Evolutionary conservation across 2,888 invertebrate genomes (phyloP).

Genomic region (Habroteleia sp.): DNA sequence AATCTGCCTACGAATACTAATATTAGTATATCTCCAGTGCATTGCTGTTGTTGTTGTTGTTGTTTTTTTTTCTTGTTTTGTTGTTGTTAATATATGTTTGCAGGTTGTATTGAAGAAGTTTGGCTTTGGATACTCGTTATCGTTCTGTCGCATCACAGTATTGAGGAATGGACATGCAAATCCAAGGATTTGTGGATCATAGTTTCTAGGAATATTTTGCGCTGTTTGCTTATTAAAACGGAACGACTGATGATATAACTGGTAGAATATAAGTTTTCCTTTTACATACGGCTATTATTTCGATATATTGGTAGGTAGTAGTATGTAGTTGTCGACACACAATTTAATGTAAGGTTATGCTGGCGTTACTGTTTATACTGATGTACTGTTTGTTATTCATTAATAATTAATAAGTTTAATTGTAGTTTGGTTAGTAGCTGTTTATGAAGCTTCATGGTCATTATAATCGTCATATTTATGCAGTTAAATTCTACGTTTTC

Average conservation of each 20-base stretch:
- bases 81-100: conserved; percentile 63
- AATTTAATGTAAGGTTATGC: conserved; percentile 80
- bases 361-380: conserved; percentile 81
- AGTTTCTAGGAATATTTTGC: conserved; percentile 67
- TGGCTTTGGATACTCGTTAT: conserved; percentile 58
- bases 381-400: conserved; percentile 81
- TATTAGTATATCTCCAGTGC: conserved; percentile 66
- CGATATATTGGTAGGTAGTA: conserved; percentile 81
- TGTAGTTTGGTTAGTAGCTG: conserved; percentile 81
- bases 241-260: conserved; percentile 81
- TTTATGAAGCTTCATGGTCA: conserved; percentile 78
- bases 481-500: conserved; percentile 79
- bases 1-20: conserved; percentile 74
- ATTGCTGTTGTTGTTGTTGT: conserved; percentile 59
- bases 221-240: conserved; percentile 80
- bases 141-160: conserved; percentile 64
- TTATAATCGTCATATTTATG: conserved; percentile 78
- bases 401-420: conserved; percentile 81
- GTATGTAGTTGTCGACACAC: conserved; percentile 82
- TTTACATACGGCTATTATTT: conserved; percentile 81
- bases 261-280: conserved; percentile 81
- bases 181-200: conserved; percentile 61
- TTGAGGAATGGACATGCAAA: conserved; percentile 61
- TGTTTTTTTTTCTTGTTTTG: conserved; percentile 63
- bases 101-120: conserved; percentile 52